Conservation (phyloP, 2,888 invertebrate species). For the Nysson spinosus region DNA sequence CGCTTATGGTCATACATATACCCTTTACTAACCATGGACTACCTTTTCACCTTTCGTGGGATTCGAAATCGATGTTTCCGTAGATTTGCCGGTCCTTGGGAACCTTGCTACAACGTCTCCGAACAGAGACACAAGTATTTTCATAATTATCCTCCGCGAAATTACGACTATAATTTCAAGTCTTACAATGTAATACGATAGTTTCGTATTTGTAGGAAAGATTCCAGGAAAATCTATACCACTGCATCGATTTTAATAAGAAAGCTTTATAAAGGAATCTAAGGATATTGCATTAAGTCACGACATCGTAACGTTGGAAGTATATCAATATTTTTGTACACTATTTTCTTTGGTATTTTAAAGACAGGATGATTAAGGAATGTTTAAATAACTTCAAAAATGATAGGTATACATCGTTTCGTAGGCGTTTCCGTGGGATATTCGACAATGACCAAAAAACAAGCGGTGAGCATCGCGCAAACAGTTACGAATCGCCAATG, state of each 20-base stretch:
- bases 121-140: slow-evolving; percentile 32
- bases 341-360: too few species aligned
- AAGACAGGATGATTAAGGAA: too few species aligned
- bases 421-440: slow-evolving; percentile 16
- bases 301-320: background rate
- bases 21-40: slow-evolving; percentile 16
- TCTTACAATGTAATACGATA: too few species aligned
- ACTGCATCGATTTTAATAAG: too few species aligned
- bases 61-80: slow-evolving; percentile 37
- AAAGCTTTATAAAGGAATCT: too few species aligned
- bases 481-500: slow-evolving; percentile 51
- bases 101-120: slow-evolving; percentile 24
- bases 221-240: too few species aligned
- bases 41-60: slow-evolving; percentile 51
- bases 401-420: slow-evolving; percentile 17
- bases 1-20: slow-evolving; percentile 36
- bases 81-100: slow-evolving; percentile 29
- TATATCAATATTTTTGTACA: too few species aligned
- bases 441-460: slow-evolving; percentile 45
- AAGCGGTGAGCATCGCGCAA: slow-evolving; percentile 40
- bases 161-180: too few species aligned
- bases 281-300: too few species aligned
- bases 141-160: slow-evolving; percentile 11
- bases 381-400: slow-evolving; percentile 2
- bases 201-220: too few species aligned